A percentile compares a stretch with the other conserved stretches of the same genome.
These are phyloP conservation scores for Drosophila atripex DNA, from an alignment of 2,888 invertebrate species.

Conservation along the genomic window DNA sequence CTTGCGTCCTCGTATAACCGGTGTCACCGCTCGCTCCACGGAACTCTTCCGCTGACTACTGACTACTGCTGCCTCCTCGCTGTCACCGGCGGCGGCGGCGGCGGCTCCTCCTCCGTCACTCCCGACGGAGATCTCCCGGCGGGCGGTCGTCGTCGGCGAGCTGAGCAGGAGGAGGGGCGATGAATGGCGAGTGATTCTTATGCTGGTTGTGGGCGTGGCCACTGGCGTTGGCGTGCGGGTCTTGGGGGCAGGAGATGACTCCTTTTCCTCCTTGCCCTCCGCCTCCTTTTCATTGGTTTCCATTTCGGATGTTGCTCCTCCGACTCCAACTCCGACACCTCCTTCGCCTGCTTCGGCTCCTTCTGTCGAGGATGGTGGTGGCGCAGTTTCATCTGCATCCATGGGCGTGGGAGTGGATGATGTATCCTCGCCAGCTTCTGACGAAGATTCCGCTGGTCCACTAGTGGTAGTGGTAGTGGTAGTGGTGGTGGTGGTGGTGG, in stretches of 20 bases:
- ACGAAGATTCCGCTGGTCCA: conserved; percentile 26
- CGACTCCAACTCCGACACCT: not conserved
- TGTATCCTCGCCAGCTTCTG: conserved; percentile 20
- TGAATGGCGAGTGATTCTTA: conserved; percentile 75
- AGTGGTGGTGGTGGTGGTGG: conserved; percentile 29
- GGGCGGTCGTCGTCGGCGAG: conserved; percentile 48
- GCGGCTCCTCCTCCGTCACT: conserved; percentile 31
- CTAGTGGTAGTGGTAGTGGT: conserved; percentile 30
- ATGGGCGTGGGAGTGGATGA: not conserved
- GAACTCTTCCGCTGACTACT: conserved; percentile 57
- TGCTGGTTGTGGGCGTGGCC: conserved; percentile 19
- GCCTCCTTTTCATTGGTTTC: not conserved
- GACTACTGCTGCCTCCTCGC: conserved; percentile 15
- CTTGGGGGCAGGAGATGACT: conserved; percentile 14
- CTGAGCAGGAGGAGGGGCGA: conserved; percentile 63
- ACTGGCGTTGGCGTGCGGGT: conserved; percentile 36
- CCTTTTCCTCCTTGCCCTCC: conserved; percentile 16
- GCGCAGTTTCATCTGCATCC: conserved; percentile 10
- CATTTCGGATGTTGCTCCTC: conserved; percentile 5
- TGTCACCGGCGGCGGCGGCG: conserved; percentile 3
- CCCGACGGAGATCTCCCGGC: conserved; percentile 9
- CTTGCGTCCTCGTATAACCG: conserved; percentile 75
- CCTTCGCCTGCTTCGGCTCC: not conserved
- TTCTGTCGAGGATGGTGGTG: not conserved
- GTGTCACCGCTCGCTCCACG: conserved; percentile 40